Conservation (phyloP, 2,888 invertebrate species). For the Eupithecia tripunctaria region DNA sequence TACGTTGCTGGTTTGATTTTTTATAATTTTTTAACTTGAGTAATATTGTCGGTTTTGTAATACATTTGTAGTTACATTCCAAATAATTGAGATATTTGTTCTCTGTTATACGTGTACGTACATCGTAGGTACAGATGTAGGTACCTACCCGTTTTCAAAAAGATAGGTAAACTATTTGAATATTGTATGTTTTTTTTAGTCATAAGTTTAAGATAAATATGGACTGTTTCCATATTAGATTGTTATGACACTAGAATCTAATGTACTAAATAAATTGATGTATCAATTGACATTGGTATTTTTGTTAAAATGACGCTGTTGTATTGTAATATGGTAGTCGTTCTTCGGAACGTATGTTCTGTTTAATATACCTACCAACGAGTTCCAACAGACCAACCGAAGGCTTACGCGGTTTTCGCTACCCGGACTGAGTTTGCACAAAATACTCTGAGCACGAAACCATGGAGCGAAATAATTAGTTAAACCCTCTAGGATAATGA, state of each 20-base stretch:
- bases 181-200: conserved; percentile 55
- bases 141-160: conserved; percentile 50
- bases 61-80: conserved; percentile 39
- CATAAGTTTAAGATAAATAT: conserved; percentile 62
- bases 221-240: conserved; percentile 61
- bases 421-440: too few species aligned
- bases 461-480: too few species aligned
- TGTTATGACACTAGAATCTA: conserved; percentile 59
- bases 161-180: conserved; percentile 42
- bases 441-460: too few species aligned
- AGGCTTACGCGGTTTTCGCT: too few species aligned
- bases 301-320: not conserved
- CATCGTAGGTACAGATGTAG: conserved; percentile 18
- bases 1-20: conserved; percentile 18
- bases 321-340: too few species aligned
- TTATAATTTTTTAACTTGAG: conserved; percentile 14
- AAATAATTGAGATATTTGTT: conserved; percentile 13
- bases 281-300: conserved; percentile 38
- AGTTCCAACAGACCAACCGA: too few species aligned
- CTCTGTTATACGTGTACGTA: conserved; percentile 5
- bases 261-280: conserved; percentile 65
- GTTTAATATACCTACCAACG: too few species aligned
- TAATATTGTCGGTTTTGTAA: conserved; percentile 17
- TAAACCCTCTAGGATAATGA: too few species aligned
- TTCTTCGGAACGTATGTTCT: too few species aligned